phyloP scores from a whole-genome alignment of 2,113 vertebrate species.

The Syngnathus scovelli region DNA sequence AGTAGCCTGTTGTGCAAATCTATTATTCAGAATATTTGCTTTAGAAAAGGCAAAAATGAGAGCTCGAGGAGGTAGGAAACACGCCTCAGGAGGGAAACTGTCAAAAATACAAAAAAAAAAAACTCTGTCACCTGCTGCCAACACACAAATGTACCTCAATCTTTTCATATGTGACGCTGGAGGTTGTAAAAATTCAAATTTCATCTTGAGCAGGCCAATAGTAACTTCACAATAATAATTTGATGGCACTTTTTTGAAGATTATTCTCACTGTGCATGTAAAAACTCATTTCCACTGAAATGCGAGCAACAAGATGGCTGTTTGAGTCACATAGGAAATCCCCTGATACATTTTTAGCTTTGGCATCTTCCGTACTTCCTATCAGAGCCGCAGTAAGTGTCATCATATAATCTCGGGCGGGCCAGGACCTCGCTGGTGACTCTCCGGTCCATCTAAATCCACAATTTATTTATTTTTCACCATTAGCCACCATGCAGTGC shows the following conservation, averaged over 20 bases:
- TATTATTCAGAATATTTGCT: constrained; percentile 41
- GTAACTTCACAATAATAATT: background rate
- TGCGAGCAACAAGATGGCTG: constrained; percentile 38
- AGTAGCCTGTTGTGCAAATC: constrained; percentile 2
- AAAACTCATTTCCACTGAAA: background rate
- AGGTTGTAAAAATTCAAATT: background rate
- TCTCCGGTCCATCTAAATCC: constrained; percentile 11
- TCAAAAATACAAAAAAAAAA: constrained; percentile 9
- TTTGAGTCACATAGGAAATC: constrained; percentile 63
- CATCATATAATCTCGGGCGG: constrained; percentile 48
- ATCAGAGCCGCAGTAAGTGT: constrained; percentile 12
- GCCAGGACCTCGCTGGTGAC: constrained; percentile 14
- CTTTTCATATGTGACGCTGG: background rate
- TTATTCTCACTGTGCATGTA: too few species aligned
- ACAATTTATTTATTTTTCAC: constrained; percentile 10
- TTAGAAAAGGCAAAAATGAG: constrained; percentile 24
- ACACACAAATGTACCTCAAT: constrained; percentile 17
- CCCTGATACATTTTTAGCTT: constrained; percentile 49
- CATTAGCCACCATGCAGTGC: constrained; percentile 2
- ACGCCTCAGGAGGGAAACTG: constrained; percentile 28
- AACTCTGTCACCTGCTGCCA: constrained; percentile 22
- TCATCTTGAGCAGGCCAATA: background rate
- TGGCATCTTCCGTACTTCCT: constrained; percentile 40
- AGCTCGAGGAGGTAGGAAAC: constrained; percentile 9
- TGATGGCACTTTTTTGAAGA: too few species aligned